These are phyloP conservation scores for Hemicentrotus pulcherrimus DNA, from an alignment of 35 echinoderm and acorn worm species.

Conservation along the genomic window DNA sequence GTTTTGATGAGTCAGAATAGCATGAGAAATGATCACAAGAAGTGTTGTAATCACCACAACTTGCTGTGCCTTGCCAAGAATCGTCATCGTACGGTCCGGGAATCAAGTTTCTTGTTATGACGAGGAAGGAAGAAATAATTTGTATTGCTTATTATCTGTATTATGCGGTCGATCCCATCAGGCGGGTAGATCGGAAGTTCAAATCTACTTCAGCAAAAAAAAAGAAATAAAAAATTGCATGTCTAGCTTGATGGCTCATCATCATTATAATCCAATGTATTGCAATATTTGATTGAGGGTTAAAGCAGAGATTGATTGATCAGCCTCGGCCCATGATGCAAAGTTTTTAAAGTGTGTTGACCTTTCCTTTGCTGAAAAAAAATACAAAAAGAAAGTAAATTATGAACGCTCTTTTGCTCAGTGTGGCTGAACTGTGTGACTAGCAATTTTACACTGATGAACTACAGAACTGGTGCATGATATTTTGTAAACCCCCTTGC, in stretches of 20 bases:
- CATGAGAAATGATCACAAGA: not conserved
- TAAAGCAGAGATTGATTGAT: not conserved
- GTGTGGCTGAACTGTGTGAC: not conserved
- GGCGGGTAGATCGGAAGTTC: not conserved
- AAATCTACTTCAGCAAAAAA: not conserved
- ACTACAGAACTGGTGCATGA: too few relatives aligned
- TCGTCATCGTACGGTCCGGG: not conserved
- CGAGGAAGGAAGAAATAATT: conserved; percentile 3
- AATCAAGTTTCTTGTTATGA: not conserved
- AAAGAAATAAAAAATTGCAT: not conserved
- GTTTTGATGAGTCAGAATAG: conserved; percentile 9
- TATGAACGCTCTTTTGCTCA: not conserved
- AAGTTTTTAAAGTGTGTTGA: not conserved
- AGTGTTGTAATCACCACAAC: not conserved
- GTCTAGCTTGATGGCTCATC: not conserved
- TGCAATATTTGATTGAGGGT: not conserved
- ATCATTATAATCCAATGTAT: not conserved
- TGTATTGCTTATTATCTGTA: conserved; percentile 14
- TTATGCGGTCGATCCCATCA: not conserved
- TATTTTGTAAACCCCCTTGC: too few relatives aligned
- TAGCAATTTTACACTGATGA: not conserved
- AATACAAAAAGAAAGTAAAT: not conserved
- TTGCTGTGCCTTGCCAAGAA: not conserved
- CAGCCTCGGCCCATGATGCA: not conserved
- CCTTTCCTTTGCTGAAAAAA: not conserved